Evolutionary conservation across 2,888 invertebrate species (phyloP).

Genomic region (Erebia epiphron): DNA sequence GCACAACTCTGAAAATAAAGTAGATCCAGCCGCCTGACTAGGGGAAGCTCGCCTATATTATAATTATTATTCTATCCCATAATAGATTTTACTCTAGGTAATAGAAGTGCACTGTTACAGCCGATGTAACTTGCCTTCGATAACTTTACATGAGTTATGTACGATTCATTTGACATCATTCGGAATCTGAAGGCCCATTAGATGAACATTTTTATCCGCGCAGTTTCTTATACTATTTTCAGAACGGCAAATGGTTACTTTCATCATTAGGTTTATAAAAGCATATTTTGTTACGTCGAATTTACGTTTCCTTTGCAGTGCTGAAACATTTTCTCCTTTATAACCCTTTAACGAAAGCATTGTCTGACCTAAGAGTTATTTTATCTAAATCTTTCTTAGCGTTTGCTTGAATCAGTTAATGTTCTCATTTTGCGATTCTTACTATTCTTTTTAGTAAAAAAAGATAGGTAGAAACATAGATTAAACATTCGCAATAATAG

Average conservation of each 20-base stretch:
- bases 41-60: neutral
- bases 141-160: conserved; percentile 19
- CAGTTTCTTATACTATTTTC: conserved; percentile 11
- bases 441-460: too few species aligned
- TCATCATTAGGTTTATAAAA: neutral
- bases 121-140: conserved; percentile 10
- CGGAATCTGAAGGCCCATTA: conserved; percentile 20
- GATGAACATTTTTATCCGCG: conserved; percentile 16
- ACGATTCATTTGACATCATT: conserved; percentile 19
- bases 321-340: conserved; percentile 1
- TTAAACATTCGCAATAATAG: too few species aligned
- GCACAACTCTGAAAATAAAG: neutral
- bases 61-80: conserved; percentile 5
- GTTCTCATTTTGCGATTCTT: neutral
- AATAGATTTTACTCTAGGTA: conserved; percentile 8
- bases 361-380: neutral
- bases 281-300: neutral
- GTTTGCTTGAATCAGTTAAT: neutral
- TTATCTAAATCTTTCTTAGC: neutral
- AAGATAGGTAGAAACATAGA: too few species aligned
- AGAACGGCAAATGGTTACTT: neutral
- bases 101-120: neutral
- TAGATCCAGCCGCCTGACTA: neutral
- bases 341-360: neutral
- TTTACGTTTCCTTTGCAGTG: conserved; percentile 2